phyloP scores from a whole-genome alignment of 2,113 vertebrate species.

The Microcebus griseorufus region DNA sequence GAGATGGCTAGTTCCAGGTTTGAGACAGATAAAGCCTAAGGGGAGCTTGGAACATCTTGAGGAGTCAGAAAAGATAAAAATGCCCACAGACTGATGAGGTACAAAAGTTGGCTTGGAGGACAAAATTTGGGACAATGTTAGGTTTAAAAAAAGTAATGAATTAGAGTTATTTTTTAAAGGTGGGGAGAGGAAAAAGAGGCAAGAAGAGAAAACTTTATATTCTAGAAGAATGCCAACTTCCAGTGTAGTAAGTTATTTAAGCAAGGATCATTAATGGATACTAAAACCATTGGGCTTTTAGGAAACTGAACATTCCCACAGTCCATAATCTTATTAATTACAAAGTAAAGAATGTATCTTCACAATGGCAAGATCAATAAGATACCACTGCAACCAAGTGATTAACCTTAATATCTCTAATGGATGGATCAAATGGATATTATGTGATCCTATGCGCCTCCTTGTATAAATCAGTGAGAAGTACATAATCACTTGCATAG shows the following conservation, averaged over 20 bases:
- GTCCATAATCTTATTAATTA: neutral
- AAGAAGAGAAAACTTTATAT: neutral
- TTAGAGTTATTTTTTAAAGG: neutral
- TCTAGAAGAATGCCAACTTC: neutral
- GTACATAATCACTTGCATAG: neutral
- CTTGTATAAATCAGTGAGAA: neutral
- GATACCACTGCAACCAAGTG: neutral
- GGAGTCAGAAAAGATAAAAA: neutral
- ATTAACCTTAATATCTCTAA: neutral
- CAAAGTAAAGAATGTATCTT: neutral
- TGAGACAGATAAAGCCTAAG: neutral
- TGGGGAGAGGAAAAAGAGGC: neutral
- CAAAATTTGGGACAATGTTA: neutral
- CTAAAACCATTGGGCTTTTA: neutral
- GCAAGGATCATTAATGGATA: neutral
- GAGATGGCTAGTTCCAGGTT: neutral
- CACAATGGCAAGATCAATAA: neutral
- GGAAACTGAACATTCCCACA: neutral
- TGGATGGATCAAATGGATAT: neutral
- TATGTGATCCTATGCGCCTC: neutral
- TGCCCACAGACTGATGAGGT: neutral
- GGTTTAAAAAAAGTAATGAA: neutral
- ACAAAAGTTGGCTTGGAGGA: neutral
- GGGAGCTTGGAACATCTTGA: neutral
- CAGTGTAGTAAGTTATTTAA: neutral